phyloP scores from a whole-genome alignment of 1,140 invertebrate species.

The Drosophila orosa region DNA sequence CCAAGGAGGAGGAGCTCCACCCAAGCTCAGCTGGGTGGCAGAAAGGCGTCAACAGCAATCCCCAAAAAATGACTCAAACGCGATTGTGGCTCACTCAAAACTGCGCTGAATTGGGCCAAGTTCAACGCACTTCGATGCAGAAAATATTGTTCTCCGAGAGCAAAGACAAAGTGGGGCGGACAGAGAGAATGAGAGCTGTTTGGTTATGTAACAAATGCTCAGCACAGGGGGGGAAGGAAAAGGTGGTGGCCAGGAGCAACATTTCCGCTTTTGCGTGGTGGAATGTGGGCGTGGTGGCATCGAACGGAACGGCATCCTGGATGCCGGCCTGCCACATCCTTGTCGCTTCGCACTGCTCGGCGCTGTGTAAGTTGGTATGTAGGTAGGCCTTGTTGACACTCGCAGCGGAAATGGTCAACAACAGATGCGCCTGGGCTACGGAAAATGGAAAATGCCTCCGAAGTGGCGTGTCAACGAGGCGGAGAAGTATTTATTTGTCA shows the following conservation, averaged over 20 bases:
- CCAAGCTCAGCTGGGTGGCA: not conserved
- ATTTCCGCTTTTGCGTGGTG: constrained; percentile 52
- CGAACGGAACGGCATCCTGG: constrained; percentile 14
- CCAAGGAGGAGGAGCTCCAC: not conserved
- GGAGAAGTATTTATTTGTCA: constrained; percentile 33
- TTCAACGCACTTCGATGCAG: constrained; percentile 60
- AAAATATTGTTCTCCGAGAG: constrained; percentile 21
- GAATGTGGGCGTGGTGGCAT: constrained; percentile 68
- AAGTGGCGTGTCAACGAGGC: constrained; percentile 44
- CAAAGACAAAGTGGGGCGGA: constrained; percentile 13
- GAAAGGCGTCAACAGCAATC: not conserved
- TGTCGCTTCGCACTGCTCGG: not conserved
- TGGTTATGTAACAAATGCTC: constrained; percentile 66
- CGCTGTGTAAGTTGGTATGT: not conserved
- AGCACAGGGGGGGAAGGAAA: constrained; percentile 4
- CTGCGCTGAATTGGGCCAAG: constrained; percentile 55
- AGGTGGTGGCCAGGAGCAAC: constrained; percentile 1
- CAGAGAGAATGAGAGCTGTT: constrained; percentile 13
- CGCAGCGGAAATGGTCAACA: constrained; percentile 61
- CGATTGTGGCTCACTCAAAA: constrained; percentile 54
- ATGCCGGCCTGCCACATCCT: constrained; percentile 15
- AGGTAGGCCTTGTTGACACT: constrained; percentile 20
- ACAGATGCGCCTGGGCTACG: constrained; percentile 31
- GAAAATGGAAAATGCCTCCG: constrained; percentile 40
- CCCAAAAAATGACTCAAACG: constrained; percentile 3